These are phyloP conservation scores for Rhagoletis pomonella DNA, from an alignment of 1,140 invertebrate genomes.

Conservation along the genomic window DNA sequence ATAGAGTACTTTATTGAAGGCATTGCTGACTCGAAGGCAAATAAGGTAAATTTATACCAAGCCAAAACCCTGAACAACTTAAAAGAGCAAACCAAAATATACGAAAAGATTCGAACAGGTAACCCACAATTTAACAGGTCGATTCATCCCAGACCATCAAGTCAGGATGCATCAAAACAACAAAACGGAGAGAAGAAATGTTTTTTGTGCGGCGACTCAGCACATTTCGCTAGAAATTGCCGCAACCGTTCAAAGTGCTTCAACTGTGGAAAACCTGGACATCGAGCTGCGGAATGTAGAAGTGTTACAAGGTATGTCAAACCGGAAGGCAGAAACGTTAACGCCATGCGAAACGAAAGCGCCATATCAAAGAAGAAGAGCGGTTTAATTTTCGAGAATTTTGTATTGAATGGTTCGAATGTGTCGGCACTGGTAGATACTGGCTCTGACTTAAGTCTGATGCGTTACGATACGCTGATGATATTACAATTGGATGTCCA, in stretches of 20 bases:
- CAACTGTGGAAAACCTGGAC: neutral
- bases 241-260: neutral
- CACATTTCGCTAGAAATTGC: constrained; percentile 17
- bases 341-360: neutral
- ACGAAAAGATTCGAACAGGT: too few species aligned
- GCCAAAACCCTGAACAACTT: constrained; percentile 3
- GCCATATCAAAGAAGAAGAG: neutral
- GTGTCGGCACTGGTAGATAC: too few species aligned
- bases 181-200: neutral
- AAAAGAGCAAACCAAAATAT: neutral
- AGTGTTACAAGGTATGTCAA: neutral
- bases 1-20: too few species aligned
- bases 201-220: neutral
- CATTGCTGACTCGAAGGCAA: too few species aligned
- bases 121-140: too few species aligned
- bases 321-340: neutral
- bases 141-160: too few species aligned
- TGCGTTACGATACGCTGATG: too few species aligned
- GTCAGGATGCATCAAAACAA: too few species aligned
- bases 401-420: too few species aligned
- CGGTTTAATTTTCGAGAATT: constrained; percentile 18
- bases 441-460: too few species aligned
- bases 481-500: too few species aligned
- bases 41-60: neutral
- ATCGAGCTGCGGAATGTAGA: neutral